Conservation (phyloP, 2,888 invertebrate species). For the Nomada lathburiana region DNA sequence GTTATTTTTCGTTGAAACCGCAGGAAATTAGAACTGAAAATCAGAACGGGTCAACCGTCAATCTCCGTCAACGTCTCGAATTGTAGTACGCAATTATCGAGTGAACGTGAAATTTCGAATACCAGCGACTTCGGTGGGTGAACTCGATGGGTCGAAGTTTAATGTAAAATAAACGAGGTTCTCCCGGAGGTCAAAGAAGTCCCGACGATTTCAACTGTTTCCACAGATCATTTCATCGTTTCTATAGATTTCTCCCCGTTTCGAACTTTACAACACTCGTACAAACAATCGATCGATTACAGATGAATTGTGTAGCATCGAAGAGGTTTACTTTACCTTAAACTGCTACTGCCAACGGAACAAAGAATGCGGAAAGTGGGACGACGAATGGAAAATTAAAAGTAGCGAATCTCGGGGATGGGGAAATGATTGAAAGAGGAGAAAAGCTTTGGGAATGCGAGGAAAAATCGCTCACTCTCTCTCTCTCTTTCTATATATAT, state of each 20-base stretch:
- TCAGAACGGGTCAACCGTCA: neutral
- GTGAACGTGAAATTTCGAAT: too few relatives aligned
- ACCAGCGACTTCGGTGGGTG: neutral
- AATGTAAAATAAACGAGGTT: constrained; percentile 2
- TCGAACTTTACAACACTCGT: constrained; percentile 14
- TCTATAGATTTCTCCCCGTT: constrained; percentile 1
- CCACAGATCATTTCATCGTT: neutral
- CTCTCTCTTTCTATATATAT: neutral
- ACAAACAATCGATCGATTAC: constrained; percentile 25
- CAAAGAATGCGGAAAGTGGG: constrained; percentile 33
- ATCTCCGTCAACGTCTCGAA: neutral
- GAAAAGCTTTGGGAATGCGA: neutral
- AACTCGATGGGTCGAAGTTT: neutral
- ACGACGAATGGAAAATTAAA: constrained; percentile 18
- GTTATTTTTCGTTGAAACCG: neutral
- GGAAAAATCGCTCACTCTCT: neutral
- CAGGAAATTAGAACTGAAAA: neutral
- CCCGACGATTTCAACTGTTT: neutral
- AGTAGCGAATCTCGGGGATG: neutral
- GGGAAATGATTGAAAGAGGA: neutral
- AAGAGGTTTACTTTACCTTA: constrained; percentile 27
- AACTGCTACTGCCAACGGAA: neutral
- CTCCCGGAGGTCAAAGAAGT: neutral
- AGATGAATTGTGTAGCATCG: constrained; percentile 5
- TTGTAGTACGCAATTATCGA: neutral